Base-by-base conservation (phyloP, 1,140 invertebrate species). In the Aculops lycopersici region DNA sequence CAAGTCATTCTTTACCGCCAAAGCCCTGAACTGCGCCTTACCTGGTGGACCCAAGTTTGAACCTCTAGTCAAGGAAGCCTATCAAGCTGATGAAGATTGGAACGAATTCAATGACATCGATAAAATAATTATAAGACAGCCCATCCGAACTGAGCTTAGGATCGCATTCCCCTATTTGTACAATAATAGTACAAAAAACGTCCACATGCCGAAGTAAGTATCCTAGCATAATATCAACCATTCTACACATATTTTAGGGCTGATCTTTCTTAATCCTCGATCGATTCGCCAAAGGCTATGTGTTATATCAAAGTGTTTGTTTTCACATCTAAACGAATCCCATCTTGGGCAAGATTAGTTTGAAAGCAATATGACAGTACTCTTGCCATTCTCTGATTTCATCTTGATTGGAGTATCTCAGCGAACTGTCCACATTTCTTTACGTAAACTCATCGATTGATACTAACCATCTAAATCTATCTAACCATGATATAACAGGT, bases 91-190 rank as follows among this genome's bases (percentile, higher is more conserved):
- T 64, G 92, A 98, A 65, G 92, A 98, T 59, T 98, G 92, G 92
- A 98, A 98, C 63, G 92, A 98, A 59, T 98, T 98, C 52, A 98
- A 98, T 63, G 92, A 98, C 54, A 98, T 98, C 40, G 97, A 98
- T 53, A 98, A 98, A 58, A 94, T 98, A 47, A 98, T 98, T 42
- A 97, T 98, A 51, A 62, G 92, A 20, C 88, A 97, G 53, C 88
- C 88, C 20, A 81, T 98, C 47, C 67, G 92, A 43, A 98, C 92
- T 4, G 92, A 98, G 60, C 98, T 97, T 57, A 68, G 90, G 44
- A 98, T 98, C 54, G 90, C 90, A 3, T 98, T 98, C 61, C 90
- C 92, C 2, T 98, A 94, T 58, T 62, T 98, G 39, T 98, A 95
- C 58, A 98, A 98, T 57, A 97, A 94, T 53, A 88, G 75, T 61